Base-by-base conservation (phyloP, 2,113 vertebrate genomes). In the Cathartes aura region DNA sequence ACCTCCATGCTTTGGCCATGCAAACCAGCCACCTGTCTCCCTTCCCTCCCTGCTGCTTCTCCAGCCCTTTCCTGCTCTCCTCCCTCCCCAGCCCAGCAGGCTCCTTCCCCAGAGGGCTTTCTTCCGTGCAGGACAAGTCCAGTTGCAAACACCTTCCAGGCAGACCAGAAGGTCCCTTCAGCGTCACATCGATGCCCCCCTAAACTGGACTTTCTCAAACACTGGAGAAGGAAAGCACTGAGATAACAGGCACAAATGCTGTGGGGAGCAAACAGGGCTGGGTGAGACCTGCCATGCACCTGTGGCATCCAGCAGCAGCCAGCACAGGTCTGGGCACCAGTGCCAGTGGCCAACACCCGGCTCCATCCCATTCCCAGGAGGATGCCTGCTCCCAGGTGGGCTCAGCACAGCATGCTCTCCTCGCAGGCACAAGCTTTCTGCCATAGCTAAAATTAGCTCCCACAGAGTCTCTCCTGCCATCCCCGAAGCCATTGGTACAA, bases 401-500 rank as follows among this genome's bases (percentile, higher is more conserved):
- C 85, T 94, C 74, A 82, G 89, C 78, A 75, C 47, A 82, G 81
- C 30, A 7, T 0, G 1, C 84, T 82, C 55, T 87, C 64, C 76
- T 87, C 24, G 7, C 84, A 11, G 74, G 83, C 59, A 83, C 52
- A 50, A 71, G 83, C 63, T 95, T 87, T 81, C 89, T 89, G 73
- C n/a, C 0, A 0, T 3, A 90, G 86, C 89, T 96, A 94, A 97
- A 94, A 89, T 84, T 75, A 90, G 93, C 70, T 94, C 86, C 82
- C 72, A 26, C 72, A 70, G 50, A 78, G 59, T 34, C 80, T 79
- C 81, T 94, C 53, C 92, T 89, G 92, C 94, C 86, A 89, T 78
- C 82, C 90, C 89, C 32, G 5, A 89, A 96, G 80, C 82, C 94
- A 68, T 17, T 84, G 87, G 93, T 87, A 97, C 96, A 96, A 45